Base-by-base conservation (phyloP, 2,797 vertebrate genomes). In the Rhinogobio ventralis region DNA sequence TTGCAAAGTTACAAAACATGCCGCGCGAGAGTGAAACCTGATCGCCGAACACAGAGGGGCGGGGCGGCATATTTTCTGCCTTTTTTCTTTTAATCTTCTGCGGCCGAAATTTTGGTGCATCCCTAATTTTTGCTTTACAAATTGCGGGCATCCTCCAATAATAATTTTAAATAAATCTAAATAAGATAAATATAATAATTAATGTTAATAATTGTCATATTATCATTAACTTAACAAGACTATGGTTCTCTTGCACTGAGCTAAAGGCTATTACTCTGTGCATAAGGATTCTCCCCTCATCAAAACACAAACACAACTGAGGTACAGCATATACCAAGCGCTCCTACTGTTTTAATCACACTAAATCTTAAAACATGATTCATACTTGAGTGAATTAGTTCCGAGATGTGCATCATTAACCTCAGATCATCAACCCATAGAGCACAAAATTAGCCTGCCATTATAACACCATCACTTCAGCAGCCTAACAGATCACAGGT, bases 371-470 rank as follows among this genome's bases (percentile, higher is more conserved):
- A 73, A 49, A 60, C 36, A 82, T 33, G 55, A 46, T 60, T 60
- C n/a, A 72, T 60, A 55, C 51, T 82, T 60, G 68, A 82, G 46
- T 83, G 49, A 83, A 83, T 83, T 53, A 45, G 49, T 77, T 69
- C 25, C 7, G n/a, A 76, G 82, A 51, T 55, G 57, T 39, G 74
- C 51, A 69, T 84, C 64, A 78, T 84, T 78, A 84, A 69, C 64
- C 64, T 77, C 74, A 60, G 82, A 76, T 55, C 49, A 66, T 83
- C 73, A 83, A 84, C 46, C 51, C 74, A 77, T 5, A 55, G 46
- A 83, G 82, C 49, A 68, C 72, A 83, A 83, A 84, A 84, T 84
- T 57, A 78, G 11, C 51, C 33, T 69, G 74, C 74, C 64, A 78
- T 84, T 84, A 84, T 69, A 84, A 69, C 74, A 78, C 33, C 73